Conservation (phyloP, 2,888 invertebrate species). For the Pachycephus smyrnensis region DNA sequence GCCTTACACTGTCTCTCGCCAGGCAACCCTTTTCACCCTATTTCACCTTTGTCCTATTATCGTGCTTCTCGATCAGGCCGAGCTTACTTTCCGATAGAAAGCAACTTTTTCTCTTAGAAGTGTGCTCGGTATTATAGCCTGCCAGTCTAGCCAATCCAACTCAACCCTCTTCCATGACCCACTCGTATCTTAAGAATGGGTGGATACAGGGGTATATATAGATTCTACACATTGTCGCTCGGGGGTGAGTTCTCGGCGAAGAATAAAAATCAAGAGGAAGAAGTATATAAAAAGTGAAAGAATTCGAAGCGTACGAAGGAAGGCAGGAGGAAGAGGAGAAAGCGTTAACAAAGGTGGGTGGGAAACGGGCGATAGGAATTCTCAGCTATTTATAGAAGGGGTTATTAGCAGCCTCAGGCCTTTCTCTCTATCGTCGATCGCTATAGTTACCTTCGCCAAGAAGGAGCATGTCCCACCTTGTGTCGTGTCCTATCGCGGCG, state of each 20-base stretch:
- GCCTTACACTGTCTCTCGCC: background rate
- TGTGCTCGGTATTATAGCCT: conserved; percentile 31
- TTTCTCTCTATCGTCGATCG: conserved; percentile 10
- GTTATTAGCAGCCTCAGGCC: conserved; percentile 12
- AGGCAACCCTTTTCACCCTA: conserved; percentile 2
- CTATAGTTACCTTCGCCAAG: background rate
- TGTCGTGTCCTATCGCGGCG: background rate
- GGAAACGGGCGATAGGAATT: conserved; percentile 12
- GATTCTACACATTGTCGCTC: background rate
- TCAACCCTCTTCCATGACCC: conserved; percentile 6
- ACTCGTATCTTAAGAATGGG: conserved; percentile 2
- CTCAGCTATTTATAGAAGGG: conserved; percentile 12
- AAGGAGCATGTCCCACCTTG: background rate
- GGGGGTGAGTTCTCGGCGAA: background rate
- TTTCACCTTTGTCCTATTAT: conserved; percentile 4
- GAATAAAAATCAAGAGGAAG: background rate
- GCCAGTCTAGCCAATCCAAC: conserved; percentile 13
- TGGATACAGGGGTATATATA: background rate
- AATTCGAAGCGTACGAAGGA: background rate
- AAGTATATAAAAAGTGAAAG: background rate
- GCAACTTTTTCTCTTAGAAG: conserved; percentile 24
- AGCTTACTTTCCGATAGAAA: conserved; percentile 6
- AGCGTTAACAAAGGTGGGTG: conserved; percentile 12
- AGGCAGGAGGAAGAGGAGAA: background rate
- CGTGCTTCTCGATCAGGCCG: background rate